phyloP scores from a whole-genome alignment of 2,888 invertebrate genomes.

The Athetis lepigone region DNA sequence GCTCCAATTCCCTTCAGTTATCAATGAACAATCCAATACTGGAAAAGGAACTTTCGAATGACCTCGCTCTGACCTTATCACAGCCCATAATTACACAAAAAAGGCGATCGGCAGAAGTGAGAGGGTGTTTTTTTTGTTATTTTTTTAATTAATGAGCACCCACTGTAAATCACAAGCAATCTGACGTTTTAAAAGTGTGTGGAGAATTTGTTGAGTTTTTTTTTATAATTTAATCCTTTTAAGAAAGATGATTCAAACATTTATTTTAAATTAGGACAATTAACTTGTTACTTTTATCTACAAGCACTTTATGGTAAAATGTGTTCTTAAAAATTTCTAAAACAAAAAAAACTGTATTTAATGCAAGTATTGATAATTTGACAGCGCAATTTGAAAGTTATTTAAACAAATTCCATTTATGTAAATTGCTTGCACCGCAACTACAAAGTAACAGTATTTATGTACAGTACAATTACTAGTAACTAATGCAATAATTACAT shows the following conservation, averaged over 20 bases:
- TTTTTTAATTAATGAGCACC: slow-evolving; percentile 52
- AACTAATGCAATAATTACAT: not conserved
- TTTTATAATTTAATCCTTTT: not conserved
- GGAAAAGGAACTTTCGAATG: slow-evolving; percentile 78
- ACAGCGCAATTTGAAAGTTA: not conserved
- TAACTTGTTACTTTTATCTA: not conserved
- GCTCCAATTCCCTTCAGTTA: slow-evolving; percentile 53
- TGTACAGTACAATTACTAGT: not conserved
- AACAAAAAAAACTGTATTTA: slow-evolving; percentile 2
- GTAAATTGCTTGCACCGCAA: not conserved
- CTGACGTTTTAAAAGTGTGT: not conserved
- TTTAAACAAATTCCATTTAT: not conserved
- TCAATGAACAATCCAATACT: slow-evolving; percentile 68
- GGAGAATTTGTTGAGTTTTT: not conserved
- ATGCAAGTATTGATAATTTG: not conserved
- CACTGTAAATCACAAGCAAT: slow-evolving; percentile 55
- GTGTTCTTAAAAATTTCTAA: not conserved
- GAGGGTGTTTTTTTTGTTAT: slow-evolving; percentile 68
- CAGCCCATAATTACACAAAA: slow-evolving; percentile 75
- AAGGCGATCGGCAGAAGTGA: slow-evolving; percentile 70
- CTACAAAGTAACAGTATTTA: not conserved
- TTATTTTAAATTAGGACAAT: not conserved
- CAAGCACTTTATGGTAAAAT: not conserved
- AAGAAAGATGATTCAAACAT: not conserved
- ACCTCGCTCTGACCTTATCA: slow-evolving; percentile 79